Evolutionary conservation across 2,113 vertebrate genomes (phyloP).

Genomic region (Elachura formosa): DNA sequence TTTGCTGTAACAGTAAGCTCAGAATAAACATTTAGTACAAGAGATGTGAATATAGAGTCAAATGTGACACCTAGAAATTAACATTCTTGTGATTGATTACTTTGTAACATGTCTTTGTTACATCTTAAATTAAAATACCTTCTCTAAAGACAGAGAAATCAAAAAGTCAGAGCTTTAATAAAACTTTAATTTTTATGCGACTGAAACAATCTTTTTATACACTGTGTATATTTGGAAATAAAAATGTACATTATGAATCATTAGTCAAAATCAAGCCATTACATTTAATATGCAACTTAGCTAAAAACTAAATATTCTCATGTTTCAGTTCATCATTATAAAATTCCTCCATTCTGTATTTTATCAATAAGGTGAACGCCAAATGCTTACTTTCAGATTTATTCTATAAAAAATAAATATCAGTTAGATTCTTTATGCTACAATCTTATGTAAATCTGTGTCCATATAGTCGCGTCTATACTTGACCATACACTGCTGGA

Average conservation of each 20-base stretch:
- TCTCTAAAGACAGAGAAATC: not conserved
- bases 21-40: not conserved
- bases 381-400: not conserved
- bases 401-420: not conserved
- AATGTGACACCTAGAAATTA: not conserved
- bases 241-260: not conserved
- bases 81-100: not conserved
- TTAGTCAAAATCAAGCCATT: not conserved
- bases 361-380: not conserved
- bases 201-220: not conserved
- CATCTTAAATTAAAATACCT: not conserved
- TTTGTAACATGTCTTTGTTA: not conserved
- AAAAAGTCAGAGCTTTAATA: not conserved
- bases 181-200: not conserved
- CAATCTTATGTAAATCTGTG: not conserved
- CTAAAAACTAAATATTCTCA: not conserved
- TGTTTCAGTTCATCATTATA: not conserved
- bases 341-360: not conserved
- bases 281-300: not conserved
- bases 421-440: not conserved
- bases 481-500: not conserved
- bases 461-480: not conserved
- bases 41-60: not conserved
- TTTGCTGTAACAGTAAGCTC: not conserved
- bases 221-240: not conserved